A percentile compares a stretch with the other conserved stretches of the same genome.
Evolutionary conservation across 2,888 invertebrate species (phyloP).

Genomic region (Holacanthella duospinosa): DNA sequence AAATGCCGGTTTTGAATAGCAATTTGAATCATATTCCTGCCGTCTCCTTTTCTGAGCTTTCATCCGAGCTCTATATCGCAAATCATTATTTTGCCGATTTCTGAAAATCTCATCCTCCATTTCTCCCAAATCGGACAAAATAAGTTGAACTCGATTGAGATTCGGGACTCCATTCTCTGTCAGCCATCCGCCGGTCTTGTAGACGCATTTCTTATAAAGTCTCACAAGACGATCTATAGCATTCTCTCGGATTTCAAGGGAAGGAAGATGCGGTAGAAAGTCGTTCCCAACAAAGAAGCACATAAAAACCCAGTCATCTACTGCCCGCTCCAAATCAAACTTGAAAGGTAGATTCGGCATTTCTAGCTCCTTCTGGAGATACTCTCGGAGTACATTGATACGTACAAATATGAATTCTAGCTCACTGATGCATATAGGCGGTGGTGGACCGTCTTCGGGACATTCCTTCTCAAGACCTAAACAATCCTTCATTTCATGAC

Average conservation of each 20-base stretch:
- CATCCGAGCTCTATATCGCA: conserved; percentile 66
- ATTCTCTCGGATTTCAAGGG: conserved; percentile 90
- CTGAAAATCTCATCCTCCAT: conserved; percentile 96
- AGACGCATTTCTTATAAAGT: conserved; percentile 87
- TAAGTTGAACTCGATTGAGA: conserved; percentile 84
- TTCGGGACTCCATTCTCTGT: conserved; percentile 91
- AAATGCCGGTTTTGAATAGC: conserved; percentile 53
- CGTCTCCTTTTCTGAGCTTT: conserved; percentile 55
- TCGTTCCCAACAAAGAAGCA: conserved; percentile 99
- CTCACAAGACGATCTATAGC: conserved; percentile 88
- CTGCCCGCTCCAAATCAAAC: conserved; percentile 85
- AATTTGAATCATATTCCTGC: conserved; percentile 41
- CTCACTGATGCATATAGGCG: conserved; percentile 52
- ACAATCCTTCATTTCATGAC: conserved; percentile 92
- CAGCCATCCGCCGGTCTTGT: conserved; percentile 87
- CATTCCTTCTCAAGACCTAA: conserved; percentile 57
- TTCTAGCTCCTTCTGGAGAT: conserved; percentile 72
- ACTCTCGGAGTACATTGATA: conserved; percentile 84
- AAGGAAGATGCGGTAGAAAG: conserved; percentile 94
- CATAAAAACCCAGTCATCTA: conserved; percentile 98
- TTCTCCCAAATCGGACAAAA: conserved; percentile 84
- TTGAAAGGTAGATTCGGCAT: conserved; percentile 89
- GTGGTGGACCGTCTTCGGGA: conserved; percentile 48
- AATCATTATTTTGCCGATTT: conserved; percentile 73
- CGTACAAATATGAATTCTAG: conserved; percentile 85